Percentiles rank a stretch among this genome's conserved stretches.
Evolutionary conservation across 2,888 invertebrate genomes (phyloP).

Genomic region (Orthosia gracilis): DNA sequence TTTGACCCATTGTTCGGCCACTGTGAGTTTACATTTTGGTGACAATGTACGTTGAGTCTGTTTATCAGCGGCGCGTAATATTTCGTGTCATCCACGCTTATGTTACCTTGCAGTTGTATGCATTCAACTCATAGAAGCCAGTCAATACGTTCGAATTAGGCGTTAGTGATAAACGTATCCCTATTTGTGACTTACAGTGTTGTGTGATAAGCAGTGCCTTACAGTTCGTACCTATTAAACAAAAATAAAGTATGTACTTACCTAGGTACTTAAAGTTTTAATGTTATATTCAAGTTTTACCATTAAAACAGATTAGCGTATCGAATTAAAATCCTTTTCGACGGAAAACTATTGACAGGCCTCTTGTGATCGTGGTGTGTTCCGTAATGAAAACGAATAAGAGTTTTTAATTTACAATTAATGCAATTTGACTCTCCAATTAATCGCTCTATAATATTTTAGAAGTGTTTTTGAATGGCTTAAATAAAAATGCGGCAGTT

Average conservation of each 20-base stretch:
- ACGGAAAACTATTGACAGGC: background rate
- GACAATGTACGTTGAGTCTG: slow-evolving; percentile 60
- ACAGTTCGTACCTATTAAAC: slow-evolving; percentile 1
- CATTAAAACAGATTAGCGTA: slow-evolving; percentile 24
- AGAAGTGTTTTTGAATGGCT: background rate
- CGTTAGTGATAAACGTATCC: slow-evolving; percentile 44
- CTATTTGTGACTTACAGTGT: slow-evolving; percentile 34
- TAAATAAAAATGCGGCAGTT: slow-evolving; percentile 18
- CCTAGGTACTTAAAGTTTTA: slow-evolving; percentile 15
- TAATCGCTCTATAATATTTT: too few relatives aligned
- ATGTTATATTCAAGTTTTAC: slow-evolving; percentile 6
- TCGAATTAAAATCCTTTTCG: background rate
- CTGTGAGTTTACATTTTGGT: slow-evolving; percentile 67
- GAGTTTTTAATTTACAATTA: background rate
- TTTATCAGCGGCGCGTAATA: slow-evolving; percentile 51
- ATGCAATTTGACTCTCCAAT: background rate
- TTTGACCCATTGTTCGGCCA: slow-evolving; percentile 60
- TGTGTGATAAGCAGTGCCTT: slow-evolving; percentile 26
- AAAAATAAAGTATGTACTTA: background rate
- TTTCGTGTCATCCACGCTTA: slow-evolving; percentile 28
- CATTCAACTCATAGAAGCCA: slow-evolving; percentile 10
- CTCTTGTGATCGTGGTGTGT: background rate
- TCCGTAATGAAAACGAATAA: slow-evolving; percentile 14
- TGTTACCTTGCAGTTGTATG: slow-evolving; percentile 13
- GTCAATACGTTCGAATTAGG: slow-evolving; percentile 39